Base-by-base conservation (phyloP, 2,797 vertebrate genomes). In the Galagoides demidoff region DNA sequence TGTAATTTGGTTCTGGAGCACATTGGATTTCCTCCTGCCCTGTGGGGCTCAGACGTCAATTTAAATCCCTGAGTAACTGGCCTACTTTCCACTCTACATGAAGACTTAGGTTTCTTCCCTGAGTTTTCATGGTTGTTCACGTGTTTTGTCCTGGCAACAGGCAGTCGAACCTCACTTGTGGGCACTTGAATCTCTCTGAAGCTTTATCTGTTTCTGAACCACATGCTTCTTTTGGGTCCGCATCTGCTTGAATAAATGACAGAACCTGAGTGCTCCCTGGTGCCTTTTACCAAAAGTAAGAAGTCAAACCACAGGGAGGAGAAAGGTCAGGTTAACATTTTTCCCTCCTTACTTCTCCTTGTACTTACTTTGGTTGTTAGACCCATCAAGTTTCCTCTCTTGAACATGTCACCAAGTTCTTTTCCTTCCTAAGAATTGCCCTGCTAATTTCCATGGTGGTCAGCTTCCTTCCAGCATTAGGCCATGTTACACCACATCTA, bases 1-100 rank as follows among this genome's bases (percentile, higher is more conserved):
- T 97, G 61, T 90, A 91, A 96, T 96, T 95, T 96, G 92, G 84
- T 92, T 96, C 92, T 96, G 95, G 90, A 96, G 92, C 95, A 70
- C 76, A 71, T 25, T 85, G 89, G 79, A 95, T 96, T 94, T 97
- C 45, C 22, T 95, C 49, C 45, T 95, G 81, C 82, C 84, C 81
- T 85, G 52, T 85, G 81, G 95, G 91, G 29, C 77, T 97, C 87
- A 94, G n/a, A 73, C 9, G 68, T 66, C 52, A n/a, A 79, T 83
- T 94, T 92, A 89, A 96, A 87, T 95, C 91, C 76, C 68, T 34
- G 70, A 95, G 70, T 85, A 63, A 49, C 45, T 43, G 27, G 52
- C 63, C 64, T 92, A 79, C 16, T 22, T 91, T 95, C 71, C 63
- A 12, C 43, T 43, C 12, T 22, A 78, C 87, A 39, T n/a, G 63